Conservation (phyloP, 2,888 invertebrate species). For the Sesia bembeciformis region DNA sequence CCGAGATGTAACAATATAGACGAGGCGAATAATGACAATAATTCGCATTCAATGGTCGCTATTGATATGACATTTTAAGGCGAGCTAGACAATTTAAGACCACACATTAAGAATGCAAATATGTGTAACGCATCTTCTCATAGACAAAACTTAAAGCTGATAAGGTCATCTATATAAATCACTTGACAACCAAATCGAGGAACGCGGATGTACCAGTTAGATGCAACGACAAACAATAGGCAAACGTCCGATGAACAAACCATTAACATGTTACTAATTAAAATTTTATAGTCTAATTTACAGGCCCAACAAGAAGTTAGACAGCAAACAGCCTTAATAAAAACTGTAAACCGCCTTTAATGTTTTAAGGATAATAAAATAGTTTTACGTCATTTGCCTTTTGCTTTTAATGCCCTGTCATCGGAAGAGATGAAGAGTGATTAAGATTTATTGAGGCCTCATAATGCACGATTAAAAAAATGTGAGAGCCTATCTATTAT, state of each 20-base stretch:
- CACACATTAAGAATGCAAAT: neutral
- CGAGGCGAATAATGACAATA: neutral
- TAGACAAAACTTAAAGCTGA: neutral
- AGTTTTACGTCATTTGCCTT: conserved; percentile 12
- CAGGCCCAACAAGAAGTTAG: neutral
- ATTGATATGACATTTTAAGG: neutral
- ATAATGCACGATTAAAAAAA: conserved; percentile 12
- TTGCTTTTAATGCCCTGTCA: conserved; percentile 14
- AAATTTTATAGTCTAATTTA: neutral
- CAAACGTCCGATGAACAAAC: no score
- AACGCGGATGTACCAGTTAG: neutral
- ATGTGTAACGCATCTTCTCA: neutral
- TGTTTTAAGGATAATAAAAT: conserved; percentile 12
- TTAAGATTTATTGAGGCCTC: conserved; percentile 19
- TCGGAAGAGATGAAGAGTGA: conserved; percentile 13
- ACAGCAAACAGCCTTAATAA: neutral
- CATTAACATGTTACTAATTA: neutral
- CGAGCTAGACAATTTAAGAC: neutral
- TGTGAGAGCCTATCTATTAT: conserved; percentile 3
- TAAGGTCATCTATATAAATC: neutral
- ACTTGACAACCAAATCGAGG: neutral
- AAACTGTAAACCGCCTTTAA: conserved; percentile 4
- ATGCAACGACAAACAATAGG: no score
- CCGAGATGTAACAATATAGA: neutral
- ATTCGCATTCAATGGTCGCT: neutral